Percentiles rank a stretch among this genome's conserved stretches.
Conservation (phyloP, 2,113 vertebrate genomes). For the Ornithorhynchus anatinus region DNA sequence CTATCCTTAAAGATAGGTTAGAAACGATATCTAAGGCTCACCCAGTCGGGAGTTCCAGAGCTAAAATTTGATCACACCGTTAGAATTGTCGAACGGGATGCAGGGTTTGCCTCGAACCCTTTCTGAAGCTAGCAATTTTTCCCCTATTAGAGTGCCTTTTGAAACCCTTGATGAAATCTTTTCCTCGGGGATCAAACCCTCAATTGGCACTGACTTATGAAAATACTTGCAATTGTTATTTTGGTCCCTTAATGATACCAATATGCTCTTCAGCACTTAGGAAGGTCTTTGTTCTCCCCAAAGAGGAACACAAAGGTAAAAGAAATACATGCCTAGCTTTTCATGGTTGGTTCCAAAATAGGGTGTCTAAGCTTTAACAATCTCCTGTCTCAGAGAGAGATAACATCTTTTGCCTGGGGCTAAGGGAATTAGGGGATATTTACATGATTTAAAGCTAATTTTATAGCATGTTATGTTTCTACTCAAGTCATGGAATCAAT, state of each 20-base stretch:
- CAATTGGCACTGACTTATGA: slow-evolving; percentile 51
- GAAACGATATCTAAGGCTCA: too few species aligned
- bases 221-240: slow-evolving; percentile 55
- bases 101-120: slow-evolving; percentile 36
- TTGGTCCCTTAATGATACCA: slow-evolving; percentile 58
- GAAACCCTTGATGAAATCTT: slow-evolving; percentile 50
- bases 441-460: slow-evolving; percentile 67
- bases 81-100: slow-evolving; percentile 30
- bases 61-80: slow-evolving; percentile 6
- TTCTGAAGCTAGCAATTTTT: slow-evolving; percentile 27
- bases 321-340: slow-evolving; percentile 47
- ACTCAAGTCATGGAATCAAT: slow-evolving; percentile 46
- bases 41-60: not conserved
- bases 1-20: too few species aligned
- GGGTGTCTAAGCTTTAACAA: slow-evolving; percentile 59
- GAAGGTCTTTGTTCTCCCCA: slow-evolving; percentile 60
- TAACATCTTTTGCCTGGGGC: slow-evolving; percentile 62
- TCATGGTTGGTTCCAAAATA: slow-evolving; percentile 57
- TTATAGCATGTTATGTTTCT: slow-evolving; percentile 62
- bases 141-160: slow-evolving; percentile 26
- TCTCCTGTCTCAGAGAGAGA: slow-evolving; percentile 65
- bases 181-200: slow-evolving; percentile 51
- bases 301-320: slow-evolving; percentile 50
- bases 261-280: slow-evolving; percentile 52
- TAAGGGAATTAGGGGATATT: slow-evolving; percentile 63